Evolutionary conservation across 2,113 vertebrate genomes (phyloP).

Genomic region (Neolamprologus hecqui): DNA sequence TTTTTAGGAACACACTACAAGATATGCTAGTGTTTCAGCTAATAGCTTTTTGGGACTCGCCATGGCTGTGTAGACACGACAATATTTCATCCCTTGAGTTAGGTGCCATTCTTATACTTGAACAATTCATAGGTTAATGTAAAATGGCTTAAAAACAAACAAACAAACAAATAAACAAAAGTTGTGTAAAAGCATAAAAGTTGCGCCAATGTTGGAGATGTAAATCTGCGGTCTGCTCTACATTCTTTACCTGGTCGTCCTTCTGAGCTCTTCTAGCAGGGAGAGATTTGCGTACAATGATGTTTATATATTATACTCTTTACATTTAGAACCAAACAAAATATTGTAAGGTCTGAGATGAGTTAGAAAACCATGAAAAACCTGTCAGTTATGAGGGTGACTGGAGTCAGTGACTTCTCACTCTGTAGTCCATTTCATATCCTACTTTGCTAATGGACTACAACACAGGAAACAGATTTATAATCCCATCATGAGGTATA

Average conservation of each 20-base stretch:
- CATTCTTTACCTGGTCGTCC: neutral
- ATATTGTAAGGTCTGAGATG: neutral
- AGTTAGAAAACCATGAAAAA: neutral
- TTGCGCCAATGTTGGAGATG: neutral
- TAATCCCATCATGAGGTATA: neutral
- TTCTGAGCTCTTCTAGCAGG: neutral
- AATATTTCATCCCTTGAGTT: neutral
- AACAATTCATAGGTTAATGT: fast-evolving
- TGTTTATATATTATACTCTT: neutral
- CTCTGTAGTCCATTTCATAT: neutral
- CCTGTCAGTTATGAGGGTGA: neutral
- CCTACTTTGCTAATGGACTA: neutral
- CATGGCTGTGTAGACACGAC: neutral
- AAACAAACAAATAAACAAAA: neutral
- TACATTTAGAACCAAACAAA: neutral
- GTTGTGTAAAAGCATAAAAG: fast-evolving
- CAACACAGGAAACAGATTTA: neutral
- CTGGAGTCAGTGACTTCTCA: neutral
- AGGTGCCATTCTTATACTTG: neutral
- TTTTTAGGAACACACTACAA: neutral
- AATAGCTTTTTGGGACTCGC: fast-evolving
- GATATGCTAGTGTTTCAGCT: neutral
- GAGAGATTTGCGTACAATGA: neutral
- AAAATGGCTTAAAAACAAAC: neutral
- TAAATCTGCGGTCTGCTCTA: fast-evolving